Conservation (phyloP, 2,888 invertebrate genomes). For the Geophilus truncorum region DNA sequence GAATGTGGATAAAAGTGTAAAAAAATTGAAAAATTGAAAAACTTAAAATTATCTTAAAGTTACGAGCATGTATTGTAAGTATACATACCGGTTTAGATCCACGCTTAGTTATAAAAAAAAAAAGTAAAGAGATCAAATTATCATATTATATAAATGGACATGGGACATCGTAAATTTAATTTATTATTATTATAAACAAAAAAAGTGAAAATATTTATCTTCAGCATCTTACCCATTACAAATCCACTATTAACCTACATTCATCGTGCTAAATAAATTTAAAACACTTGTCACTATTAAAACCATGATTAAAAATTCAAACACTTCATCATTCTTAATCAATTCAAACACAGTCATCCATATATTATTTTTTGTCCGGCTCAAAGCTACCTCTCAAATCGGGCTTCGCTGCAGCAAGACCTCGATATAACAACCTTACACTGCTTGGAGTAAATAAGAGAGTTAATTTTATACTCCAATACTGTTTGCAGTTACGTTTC, state of each 20-base stretch:
- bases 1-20: no score
- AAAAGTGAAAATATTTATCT: neutral
- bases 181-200: neutral
- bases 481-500: no score
- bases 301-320: neutral
- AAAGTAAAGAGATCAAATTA: neutral
- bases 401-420: neutral
- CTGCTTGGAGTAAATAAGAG: no score
- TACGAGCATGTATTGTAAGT: neutral
- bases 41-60: neutral
- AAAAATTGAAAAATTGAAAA: neutral
- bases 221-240: neutral
- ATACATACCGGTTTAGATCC: conserved; percentile 1
- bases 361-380: neutral
- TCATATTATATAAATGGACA: neutral
- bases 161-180: no score
- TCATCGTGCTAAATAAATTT: neutral
- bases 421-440: neutral
- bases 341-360: neutral
- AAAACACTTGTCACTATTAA: neutral
- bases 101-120: neutral
- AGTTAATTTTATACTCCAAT: no score
- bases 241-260: conserved; percentile 25
- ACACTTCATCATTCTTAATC: no score
- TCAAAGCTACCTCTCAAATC: neutral